Evolutionary conservation across 2,113 vertebrate genomes (phyloP).

Genomic region (Phycodurus eques): DNA sequence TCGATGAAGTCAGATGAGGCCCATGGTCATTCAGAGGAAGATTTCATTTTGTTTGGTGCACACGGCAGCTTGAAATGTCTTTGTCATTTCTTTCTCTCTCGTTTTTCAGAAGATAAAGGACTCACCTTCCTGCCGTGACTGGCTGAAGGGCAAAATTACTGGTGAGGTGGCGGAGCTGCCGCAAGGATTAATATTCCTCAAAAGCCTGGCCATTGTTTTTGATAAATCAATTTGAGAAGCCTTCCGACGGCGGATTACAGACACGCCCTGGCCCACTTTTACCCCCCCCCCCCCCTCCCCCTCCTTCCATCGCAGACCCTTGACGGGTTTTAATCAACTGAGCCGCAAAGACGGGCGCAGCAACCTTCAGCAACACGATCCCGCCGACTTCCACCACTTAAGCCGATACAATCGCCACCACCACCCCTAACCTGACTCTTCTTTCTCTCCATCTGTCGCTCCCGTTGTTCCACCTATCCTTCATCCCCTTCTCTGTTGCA

Average conservation of each 20-base stretch:
- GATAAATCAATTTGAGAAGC: constrained; percentile 78
- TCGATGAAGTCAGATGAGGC: neutral
- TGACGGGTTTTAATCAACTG: constrained; percentile 69
- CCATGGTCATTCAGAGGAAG: constrained; percentile 20
- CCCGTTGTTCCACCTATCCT: constrained; percentile 34
- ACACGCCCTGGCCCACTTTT: constrained; percentile 58
- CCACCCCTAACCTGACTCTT: constrained; percentile 20
- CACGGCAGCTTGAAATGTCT: constrained; percentile 30
- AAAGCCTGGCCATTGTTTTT: constrained; percentile 74
- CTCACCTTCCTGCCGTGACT: constrained; percentile 66
- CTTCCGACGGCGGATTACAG: constrained; percentile 71
- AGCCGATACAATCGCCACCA: constrained; percentile 18
- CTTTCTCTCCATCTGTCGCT: constrained; percentile 44
- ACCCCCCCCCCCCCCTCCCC: constrained; percentile 29
- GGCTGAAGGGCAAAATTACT: constrained; percentile 72
- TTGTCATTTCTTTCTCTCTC: constrained; percentile 18
- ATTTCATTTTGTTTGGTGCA: constrained; percentile 51
- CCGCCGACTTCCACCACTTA: constrained; percentile 4
- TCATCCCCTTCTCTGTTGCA: constrained; percentile 31
- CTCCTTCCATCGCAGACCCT: constrained; percentile 44
- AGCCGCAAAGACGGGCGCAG: constrained; percentile 61
- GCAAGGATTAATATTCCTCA: constrained; percentile 77
- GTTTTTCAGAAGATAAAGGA: constrained; percentile 68
- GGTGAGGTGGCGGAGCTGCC: constrained; percentile 61
- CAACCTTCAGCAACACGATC: constrained; percentile 63